Percentiles rank a stretch among this genome's conserved stretches.
phyloP scores from a whole-genome alignment of 2,113 vertebrate species.

The Pristiophorus japonicus region DNA sequence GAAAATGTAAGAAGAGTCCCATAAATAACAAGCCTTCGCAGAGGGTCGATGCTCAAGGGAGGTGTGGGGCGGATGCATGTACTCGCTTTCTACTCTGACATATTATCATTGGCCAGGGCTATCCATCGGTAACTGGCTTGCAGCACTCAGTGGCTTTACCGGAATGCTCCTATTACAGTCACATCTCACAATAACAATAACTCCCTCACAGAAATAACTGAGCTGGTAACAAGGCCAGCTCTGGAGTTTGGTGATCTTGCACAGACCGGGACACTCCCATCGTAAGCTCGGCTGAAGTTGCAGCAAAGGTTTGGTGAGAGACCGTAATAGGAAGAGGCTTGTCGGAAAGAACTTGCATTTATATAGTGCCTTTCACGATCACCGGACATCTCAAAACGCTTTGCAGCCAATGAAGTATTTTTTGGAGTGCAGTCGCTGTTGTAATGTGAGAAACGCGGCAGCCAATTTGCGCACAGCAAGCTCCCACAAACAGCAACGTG shows the following conservation, averaged over 20 bases:
- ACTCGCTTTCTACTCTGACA: background rate
- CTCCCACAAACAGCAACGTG: background rate
- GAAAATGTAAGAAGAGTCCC: background rate
- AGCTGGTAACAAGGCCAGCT: background rate
- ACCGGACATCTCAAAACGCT: background rate
- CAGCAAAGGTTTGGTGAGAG: background rate
- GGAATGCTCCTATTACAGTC: background rate
- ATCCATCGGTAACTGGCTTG: background rate
- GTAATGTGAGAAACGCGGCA: background rate
- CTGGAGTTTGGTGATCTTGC: background rate
- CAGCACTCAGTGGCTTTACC: background rate
- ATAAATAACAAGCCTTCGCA: background rate
- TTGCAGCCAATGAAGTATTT: background rate
- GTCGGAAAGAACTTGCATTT: background rate
- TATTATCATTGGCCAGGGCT: background rate
- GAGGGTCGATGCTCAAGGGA: background rate
- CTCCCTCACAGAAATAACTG: background rate
- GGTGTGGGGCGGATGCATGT: no score
- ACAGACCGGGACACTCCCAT: background rate
- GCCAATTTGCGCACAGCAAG: background rate
- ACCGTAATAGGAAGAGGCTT: background rate
- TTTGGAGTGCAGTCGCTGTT: background rate
- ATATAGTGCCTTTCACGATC: background rate
- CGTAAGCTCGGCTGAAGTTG: background rate
- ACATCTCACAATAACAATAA: background rate